Percentiles rank a stretch among this genome's conserved stretches.
Conservation (phyloP, 2,113 vertebrate genomes). For the Oreochromis niloticus region DNA sequence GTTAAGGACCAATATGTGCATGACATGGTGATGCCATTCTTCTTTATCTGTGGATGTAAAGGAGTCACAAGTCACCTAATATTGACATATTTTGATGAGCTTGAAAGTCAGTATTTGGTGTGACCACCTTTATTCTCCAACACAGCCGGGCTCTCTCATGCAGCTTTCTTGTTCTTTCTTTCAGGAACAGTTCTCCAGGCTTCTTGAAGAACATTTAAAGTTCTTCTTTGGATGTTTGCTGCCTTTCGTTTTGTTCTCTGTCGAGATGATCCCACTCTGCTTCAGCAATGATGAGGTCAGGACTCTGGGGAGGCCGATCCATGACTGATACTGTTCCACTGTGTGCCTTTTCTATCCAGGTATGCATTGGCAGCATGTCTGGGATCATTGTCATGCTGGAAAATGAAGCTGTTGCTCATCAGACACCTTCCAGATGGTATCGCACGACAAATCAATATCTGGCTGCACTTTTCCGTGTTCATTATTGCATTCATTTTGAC, state of each 20-base stretch:
- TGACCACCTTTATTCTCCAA: background rate
- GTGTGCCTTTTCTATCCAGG: background rate
- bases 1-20: background rate
- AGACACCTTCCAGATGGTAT: background rate
- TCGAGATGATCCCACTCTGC: background rate
- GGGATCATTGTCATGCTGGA: background rate
- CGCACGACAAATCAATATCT: background rate
- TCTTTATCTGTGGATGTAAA: background rate
- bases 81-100: background rate
- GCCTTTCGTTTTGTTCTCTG: background rate
- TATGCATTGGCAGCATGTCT: background rate
- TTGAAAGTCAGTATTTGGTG: background rate
- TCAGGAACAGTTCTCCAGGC: background rate
- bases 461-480: background rate
- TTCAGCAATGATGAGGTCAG: background rate
- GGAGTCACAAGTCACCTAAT: rapidly evolving
- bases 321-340: background rate
- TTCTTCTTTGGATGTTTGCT: background rate
- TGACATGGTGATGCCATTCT: background rate
- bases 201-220: background rate
- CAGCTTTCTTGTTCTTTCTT: background rate
- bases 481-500: background rate
- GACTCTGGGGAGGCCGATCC: background rate
- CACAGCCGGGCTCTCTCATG: background rate
- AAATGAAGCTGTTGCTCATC: background rate